Evolutionary conservation across 2,888 invertebrate species (phyloP).

Genomic region (Pammene aurita): DNA sequence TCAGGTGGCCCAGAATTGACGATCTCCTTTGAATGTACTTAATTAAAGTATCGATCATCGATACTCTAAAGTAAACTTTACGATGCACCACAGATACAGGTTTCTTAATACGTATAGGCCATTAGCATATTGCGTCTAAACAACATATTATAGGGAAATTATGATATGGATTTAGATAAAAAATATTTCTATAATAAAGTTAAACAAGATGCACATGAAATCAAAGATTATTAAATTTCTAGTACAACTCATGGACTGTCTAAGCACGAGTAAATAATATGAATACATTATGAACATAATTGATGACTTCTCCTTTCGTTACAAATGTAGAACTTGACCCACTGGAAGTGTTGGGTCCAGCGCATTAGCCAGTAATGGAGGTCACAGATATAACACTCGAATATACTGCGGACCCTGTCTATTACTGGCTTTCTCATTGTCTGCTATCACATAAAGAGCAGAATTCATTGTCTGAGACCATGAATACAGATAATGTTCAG

Average conservation of each 20-base stretch:
- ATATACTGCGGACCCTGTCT: background rate
- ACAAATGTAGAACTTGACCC: constrained; percentile 15
- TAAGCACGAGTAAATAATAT: background rate
- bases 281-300: background rate
- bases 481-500: no score
- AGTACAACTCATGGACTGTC: background rate
- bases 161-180: no score
- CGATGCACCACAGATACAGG: no score
- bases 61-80: no score
- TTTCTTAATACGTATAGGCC: no score
- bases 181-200: no score
- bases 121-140: no score
- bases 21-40: no score
- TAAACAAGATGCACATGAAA: background rate
- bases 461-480: no score
- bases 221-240: background rate
- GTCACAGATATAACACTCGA: background rate
- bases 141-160: no score
- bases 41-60: no score
- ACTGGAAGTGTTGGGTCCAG: background rate
- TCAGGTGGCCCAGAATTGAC: no score
- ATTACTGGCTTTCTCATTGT: background rate
- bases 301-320: constrained; percentile 12
- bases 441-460: background rate
- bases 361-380: constrained; percentile 11